Percentiles rank a stretch among this genome's conserved stretches.
Evolutionary conservation across 2,888 invertebrate genomes (phyloP).

Genomic region (Drosophila anceps): DNA sequence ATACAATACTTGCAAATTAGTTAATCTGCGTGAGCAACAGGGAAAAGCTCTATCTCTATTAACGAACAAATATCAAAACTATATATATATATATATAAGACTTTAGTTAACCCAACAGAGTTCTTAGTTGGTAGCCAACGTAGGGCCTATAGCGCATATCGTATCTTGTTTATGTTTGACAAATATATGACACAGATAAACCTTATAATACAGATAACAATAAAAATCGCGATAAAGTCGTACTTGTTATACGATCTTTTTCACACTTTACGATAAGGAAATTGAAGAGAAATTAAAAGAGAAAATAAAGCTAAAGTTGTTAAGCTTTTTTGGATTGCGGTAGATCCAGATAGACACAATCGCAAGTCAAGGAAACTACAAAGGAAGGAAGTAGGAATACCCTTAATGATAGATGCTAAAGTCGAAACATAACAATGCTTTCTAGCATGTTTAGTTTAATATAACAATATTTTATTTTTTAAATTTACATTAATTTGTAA

Average conservation of each 20-base stretch:
- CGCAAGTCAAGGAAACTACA: background rate
- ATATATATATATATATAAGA: constrained; percentile 12
- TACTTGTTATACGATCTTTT: background rate
- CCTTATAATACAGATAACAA: constrained; percentile 15
- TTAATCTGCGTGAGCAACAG: background rate
- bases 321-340: constrained; percentile 9
- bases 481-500: background rate
- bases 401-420: background rate
- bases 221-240: constrained; percentile 6
- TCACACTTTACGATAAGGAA: constrained; percentile 14
- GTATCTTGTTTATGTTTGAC: constrained; percentile 19
- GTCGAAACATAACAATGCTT: too few relatives aligned
- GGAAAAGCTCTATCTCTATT: constrained; percentile 13
- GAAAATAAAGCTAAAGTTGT: constrained; percentile 1
- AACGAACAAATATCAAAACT: constrained; percentile 9
- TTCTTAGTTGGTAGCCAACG: constrained; percentile 3
- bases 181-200: constrained; percentile 35
- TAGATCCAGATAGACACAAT: constrained; percentile 7
- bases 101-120: constrained; percentile 3
- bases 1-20: constrained; percentile 22
- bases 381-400: background rate
- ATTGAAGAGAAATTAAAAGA: background rate
- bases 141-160: background rate
- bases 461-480: too few relatives aligned
- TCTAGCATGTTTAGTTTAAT: too few relatives aligned